phyloP scores from a whole-genome alignment of 2,797 vertebrate species.

The Cyclopterus lumpus region DNA sequence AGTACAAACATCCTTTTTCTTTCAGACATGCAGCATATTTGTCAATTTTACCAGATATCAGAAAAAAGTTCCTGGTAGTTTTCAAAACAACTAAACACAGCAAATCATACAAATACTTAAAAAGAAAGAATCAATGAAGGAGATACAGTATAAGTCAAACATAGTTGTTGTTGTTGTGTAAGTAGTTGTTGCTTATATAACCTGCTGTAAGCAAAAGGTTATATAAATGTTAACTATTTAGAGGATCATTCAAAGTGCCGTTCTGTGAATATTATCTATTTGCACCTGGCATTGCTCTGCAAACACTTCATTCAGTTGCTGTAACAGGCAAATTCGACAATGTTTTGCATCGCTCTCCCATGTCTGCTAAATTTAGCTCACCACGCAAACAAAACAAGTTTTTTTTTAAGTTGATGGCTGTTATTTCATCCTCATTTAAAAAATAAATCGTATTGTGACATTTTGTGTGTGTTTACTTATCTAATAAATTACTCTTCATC shows the following conservation, averaged over 20 bases:
- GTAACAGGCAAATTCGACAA: constrained; percentile 41
- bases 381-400: background rate
- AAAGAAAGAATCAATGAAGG: background rate
- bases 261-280: constrained; percentile 42
- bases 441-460: background rate
- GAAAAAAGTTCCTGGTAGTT: background rate
- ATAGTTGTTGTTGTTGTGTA: background rate
- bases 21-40: constrained; percentile 1
- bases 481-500: background rate
- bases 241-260: constrained; percentile 24
- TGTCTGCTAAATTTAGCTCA: background rate
- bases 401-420: background rate
- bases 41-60: constrained; percentile 10
- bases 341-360: constrained; percentile 55
- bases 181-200: no score
- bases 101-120: background rate
- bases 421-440: background rate
- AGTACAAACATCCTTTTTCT: constrained; percentile 9
- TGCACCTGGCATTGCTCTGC: constrained; percentile 45
- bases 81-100: constrained; percentile 11
- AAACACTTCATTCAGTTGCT: constrained; percentile 37
- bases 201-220: background rate
- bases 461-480: background rate
- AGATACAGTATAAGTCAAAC: background rate
- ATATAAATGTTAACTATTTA: constrained; percentile 7